Conservation (phyloP, 2,888 invertebrate species). For the Diploptera punctata region DNA sequence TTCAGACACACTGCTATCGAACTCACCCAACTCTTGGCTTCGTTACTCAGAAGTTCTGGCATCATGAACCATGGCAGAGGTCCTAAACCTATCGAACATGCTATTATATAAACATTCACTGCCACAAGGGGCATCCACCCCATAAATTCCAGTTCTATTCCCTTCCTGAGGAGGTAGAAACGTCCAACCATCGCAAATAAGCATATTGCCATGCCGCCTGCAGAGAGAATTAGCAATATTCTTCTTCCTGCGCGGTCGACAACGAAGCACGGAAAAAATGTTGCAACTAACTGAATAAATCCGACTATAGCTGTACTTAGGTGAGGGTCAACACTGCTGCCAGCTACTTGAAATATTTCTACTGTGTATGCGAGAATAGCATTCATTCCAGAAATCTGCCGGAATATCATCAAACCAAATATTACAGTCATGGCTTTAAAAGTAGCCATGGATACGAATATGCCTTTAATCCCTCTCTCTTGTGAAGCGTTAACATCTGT, state of each 20-base stretch:
- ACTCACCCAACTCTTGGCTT: slow-evolving; percentile 53
- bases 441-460: slow-evolving; percentile 70
- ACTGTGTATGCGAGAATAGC: slow-evolving; percentile 78
- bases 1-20: slow-evolving; percentile 54
- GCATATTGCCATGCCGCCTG: slow-evolving; percentile 64
- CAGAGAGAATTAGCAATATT: slow-evolving; percentile 73
- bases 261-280: slow-evolving; percentile 71
- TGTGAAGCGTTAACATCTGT: neutral
- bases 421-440: slow-evolving; percentile 79
- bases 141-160: slow-evolving; percentile 28
- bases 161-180: slow-evolving; percentile 46
- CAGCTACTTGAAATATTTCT: slow-evolving; percentile 63
- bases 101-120: slow-evolving; percentile 51
- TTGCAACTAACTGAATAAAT: slow-evolving; percentile 74
- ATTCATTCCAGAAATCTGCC: slow-evolving; percentile 85
- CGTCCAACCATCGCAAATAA: slow-evolving; percentile 49
- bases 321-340: slow-evolving; percentile 39
- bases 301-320: slow-evolving; percentile 68
- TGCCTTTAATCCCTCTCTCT: slow-evolving; percentile 56
- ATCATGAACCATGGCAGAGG: slow-evolving; percentile 56
- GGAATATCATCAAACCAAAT: slow-evolving; percentile 77
- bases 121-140: slow-evolving; percentile 53
- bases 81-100: slow-evolving; percentile 53
- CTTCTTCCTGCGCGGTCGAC: slow-evolving; percentile 81
- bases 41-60: slow-evolving; percentile 55